phyloP scores from a whole-genome alignment of 2,888 invertebrate genomes.

The Heliconius ethilla region DNA sequence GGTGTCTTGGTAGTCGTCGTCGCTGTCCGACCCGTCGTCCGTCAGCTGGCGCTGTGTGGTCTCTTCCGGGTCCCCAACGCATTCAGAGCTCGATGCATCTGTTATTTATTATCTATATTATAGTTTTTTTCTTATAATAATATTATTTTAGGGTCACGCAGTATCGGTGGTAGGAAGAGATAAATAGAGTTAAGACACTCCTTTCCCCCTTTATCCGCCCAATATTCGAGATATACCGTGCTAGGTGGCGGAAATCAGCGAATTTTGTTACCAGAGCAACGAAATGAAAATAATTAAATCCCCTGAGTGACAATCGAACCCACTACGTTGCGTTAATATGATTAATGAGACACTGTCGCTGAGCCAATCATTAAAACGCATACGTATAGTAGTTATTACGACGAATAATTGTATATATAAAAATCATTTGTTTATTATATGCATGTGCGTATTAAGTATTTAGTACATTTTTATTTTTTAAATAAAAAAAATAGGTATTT shows the following conservation, averaged over 20 bases:
- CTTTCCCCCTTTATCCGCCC: not conserved
- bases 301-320: not conserved
- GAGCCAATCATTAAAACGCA: not conserved
- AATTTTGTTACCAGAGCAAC: too few species aligned
- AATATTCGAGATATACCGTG: not conserved
- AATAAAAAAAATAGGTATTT: too few species aligned
- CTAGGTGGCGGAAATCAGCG: too few species aligned
- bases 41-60: slow-evolving; percentile 75
- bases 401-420: too few species aligned
- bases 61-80: slow-evolving; percentile 67
- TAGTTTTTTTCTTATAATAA: not conserved
- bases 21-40: slow-evolving; percentile 76
- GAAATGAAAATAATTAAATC: not conserved
- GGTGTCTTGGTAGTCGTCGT: slow-evolving; percentile 77
- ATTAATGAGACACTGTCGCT: not conserved
- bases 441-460: too few species aligned
- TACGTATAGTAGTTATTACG: not conserved
- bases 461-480: too few species aligned
- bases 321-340: not conserved
- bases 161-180: not conserved
- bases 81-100: slow-evolving; percentile 78
- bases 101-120: slow-evolving; percentile 37
- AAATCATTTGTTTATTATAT: too few species aligned
- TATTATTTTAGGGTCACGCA: not conserved
- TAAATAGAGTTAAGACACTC: not conserved